These are phyloP conservation scores for Proales similis DNA, from an alignment of 1,140 invertebrate genomes.

Conservation along the genomic window DNA sequence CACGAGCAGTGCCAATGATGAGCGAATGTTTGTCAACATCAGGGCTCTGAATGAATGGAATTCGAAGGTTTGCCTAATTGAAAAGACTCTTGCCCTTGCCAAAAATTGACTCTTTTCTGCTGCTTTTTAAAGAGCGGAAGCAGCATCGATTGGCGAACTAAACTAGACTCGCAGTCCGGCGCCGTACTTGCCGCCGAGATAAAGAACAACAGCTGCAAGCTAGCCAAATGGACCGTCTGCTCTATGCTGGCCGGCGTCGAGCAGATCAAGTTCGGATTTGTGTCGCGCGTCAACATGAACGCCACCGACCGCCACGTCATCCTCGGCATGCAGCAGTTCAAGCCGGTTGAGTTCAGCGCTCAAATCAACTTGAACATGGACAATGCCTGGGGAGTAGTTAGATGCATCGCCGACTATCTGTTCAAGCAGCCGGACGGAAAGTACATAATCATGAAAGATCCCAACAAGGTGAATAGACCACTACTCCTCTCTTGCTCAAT, in stretches of 20 bases:
- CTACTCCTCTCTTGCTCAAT: slow-evolving; percentile 12
- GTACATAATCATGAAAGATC: slow-evolving; percentile 98
- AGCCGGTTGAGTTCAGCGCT: slow-evolving; percentile 92
- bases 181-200: slow-evolving; percentile 96
- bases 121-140: slow-evolving; percentile 63
- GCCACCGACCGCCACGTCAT: slow-evolving; percentile 95
- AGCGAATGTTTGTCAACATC: slow-evolving; percentile 83
- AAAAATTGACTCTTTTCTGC: background rate
- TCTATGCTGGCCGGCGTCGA: slow-evolving; percentile 90
- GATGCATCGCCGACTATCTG: slow-evolving; percentile 93
- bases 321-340: slow-evolving; percentile 94
- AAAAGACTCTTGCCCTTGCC: slow-evolving; percentile 26
- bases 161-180: slow-evolving; percentile 89
- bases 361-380: slow-evolving; percentile 99
- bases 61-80: slow-evolving; percentile 60
- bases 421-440: slow-evolving; percentile 93
- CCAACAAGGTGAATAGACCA: slow-evolving; percentile 67
- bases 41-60: slow-evolving; percentile 99
- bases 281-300: slow-evolving; percentile 80
- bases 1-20: slow-evolving; percentile 77
- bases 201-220: slow-evolving; percentile 94
- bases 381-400: slow-evolving; percentile 96
- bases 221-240: slow-evolving; percentile 93
- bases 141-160: slow-evolving; percentile 95
- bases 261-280: slow-evolving; percentile 96